Base-by-base conservation (phyloP, 2,888 invertebrate genomes). In the Tillus elongatus region DNA sequence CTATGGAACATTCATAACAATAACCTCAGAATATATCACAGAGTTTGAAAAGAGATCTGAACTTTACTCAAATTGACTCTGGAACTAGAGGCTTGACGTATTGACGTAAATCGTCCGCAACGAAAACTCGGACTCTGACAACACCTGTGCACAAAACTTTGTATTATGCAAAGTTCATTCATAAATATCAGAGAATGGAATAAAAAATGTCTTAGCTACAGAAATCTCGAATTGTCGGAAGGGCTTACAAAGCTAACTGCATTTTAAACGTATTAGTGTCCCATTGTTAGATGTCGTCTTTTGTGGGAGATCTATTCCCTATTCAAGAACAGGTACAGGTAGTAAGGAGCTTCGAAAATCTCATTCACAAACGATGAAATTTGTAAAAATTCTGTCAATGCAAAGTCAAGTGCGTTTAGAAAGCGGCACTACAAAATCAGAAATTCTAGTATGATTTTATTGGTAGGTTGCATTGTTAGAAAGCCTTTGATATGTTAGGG, bases 381-480 rank as follows among this genome's bases (percentile, higher is more conserved):
- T 19, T 19, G 24, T 19, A 19, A 19, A 19, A 19, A 8, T 19
- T 19, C 24, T 19, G n/a, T 19, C 6, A 19, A 19, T 19, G 24
- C n/a, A 19, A 19, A 19, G 24, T 19, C 24, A 19, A 19, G 24
- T 19, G n/a, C 24, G n/a, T n/a, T 8, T 19, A 8, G 24, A 19
- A 19, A 19, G 24, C 24, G 24, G 24, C 24, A 19, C n/a, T 19
- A n/a, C 24, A 6, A n/a, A 19, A 19, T 19, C 24, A 19, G 24
- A 19, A 6, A 19, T 19, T 19, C n/a, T 19, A 6, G n/a, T 19
- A n/a, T 19, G n/a, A 19, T 19, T 19, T 19, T 19, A 19, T 19
- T 19, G 24, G 6, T n/a, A n/a, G n/a, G n/a, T n/a, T 19, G 24
- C 24, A 8, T 19, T 19, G 24, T 19, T 6, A n/a, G 24, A 19